Evolutionary conservation across 53 echinoderm and acorn worm genomes (phyloP), one percentile per base, ranked within the genome.

Genomic region (Henricia sp.): DNA sequence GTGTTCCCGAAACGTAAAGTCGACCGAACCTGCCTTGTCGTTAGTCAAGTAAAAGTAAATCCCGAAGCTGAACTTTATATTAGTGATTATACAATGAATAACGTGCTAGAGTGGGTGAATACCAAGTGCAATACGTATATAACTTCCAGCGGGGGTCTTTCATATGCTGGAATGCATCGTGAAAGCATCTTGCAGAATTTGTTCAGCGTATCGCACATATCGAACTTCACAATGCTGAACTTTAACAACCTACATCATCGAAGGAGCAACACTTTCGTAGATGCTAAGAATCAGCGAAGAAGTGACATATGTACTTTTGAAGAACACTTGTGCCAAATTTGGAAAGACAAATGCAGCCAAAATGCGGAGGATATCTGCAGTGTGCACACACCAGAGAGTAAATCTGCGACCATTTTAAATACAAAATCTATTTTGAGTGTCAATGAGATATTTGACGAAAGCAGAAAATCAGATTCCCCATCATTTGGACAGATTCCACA

Each of bases 101-200:
- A 59, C 24, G 43, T 93, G 37, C 68, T 96, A 16, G 84, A 93
- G 5, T 96, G 91, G 53, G 66, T 96, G 48, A 96, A 96, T 68
- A 42, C 56, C 0, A 91, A 85, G 28, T 96, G 96, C 65, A 35
- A 80, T 52, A 88, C 93, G 1, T 96, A 58, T 68, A 42, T 83
- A 26, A 82, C 58, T 46, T 57, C 34, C 10, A 55, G 50, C 40
- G 96, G 96, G 14, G 68, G 65, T 24, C 50, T 87, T 19, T 70
- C 68, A 3, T 41, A 50, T 23, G 85, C 86, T 50, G 96, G 96
- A 4, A 21, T 93, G 25, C 87, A 89, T 40, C 82, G 93, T 35
- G 68, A 93, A 50, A 35, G 62, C 32, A 93, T 96, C 53, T 63
- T 93, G 8, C 60, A 86, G 21, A 93, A 89, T 42, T 50, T 96